Conservation (phyloP, 2,888 invertebrate species). For the Blomia tropicalis region DNA sequence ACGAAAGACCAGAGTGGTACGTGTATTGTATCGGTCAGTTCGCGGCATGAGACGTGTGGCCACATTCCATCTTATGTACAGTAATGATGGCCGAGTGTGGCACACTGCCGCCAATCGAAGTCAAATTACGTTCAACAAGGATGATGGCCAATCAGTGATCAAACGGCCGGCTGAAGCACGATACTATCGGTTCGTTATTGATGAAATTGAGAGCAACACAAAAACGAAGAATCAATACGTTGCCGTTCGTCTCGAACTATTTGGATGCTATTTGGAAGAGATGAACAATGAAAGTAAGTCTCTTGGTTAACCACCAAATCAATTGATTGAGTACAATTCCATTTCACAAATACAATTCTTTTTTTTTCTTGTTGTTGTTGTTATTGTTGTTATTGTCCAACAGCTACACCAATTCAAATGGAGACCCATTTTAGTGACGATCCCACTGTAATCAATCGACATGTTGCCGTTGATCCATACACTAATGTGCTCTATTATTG, state of each 20-base stretch:
- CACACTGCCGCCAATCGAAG: conserved; percentile 25
- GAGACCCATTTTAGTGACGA: conserved; percentile 29
- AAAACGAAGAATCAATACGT: conserved; percentile 16
- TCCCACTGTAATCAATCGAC: conserved; percentile 27
- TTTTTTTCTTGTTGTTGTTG: background rate
- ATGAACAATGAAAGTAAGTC: background rate
- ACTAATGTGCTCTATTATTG: conserved; percentile 29
- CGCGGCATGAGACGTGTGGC: conserved; percentile 26
- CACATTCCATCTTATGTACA: conserved; percentile 27
- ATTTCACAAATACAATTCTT: too few relatives aligned
- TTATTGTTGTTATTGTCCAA: background rate
- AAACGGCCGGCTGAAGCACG: conserved; percentile 15
- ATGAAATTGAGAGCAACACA: background rate
- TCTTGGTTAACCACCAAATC: too few relatives aligned
- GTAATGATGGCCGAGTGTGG: conserved; percentile 29
- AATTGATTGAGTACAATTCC: background rate
- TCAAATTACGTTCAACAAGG: conserved; percentile 5
- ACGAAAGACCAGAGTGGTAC: conserved; percentile 26
- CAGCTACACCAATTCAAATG: background rate
- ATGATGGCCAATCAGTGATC: conserved; percentile 7
- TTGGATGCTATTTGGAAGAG: conserved; percentile 18
- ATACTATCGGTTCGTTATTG: conserved; percentile 16
- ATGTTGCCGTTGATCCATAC: conserved; percentile 28
- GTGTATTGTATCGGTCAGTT: conserved; percentile 25
- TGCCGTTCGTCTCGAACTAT: conserved; percentile 16